Base-by-base conservation (phyloP, 1,140 invertebrate genomes). In the Rhyzopertha dominica region DNA sequence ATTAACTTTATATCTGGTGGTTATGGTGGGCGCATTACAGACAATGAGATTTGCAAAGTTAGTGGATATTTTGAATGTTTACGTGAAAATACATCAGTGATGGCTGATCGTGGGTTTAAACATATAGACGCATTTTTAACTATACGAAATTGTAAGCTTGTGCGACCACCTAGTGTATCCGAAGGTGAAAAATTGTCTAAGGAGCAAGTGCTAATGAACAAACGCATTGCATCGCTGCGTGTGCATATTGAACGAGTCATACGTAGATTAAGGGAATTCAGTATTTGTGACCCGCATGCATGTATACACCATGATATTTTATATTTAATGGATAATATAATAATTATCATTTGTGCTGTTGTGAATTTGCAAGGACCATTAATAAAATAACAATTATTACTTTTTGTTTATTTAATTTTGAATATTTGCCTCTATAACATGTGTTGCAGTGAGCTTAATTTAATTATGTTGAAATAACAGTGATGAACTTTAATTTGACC, bases 201-300 rank as follows among this genome's bases (percentile, higher is more conserved):
- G 17, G 14, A n/a, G 19, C 13, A 13, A 35, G 32, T 35, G 17
- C 32, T 35, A 4, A 23, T 23, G n/a, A 38, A 9, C 12, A 38
- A 42, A 30, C 25, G 23, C 12, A 42, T 42, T 19, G 39, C 39
- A n/a, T n/a, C 14, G 8, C 22, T 42, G 32, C 25, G 39, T 10
- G 32, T 42, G 13, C 39, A 42, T 42, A 19, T 30, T 14, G 39
- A 42, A 42, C 13, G 39, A 31, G 39, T 31, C 10, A 42, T 42
- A 10, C 19, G 24, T 14, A 28, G 39, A 42, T 7, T 42, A 7
- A 28, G 19, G 22, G 28, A 31, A 14, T 42, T 42, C 32, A 10
- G 32, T 12, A 30, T 16, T n/a, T 20, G 29, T 14, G 9, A 24
- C 13, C 39, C 39, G 7, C 26, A 42, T 8, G 14, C 39, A 13